Conservation (phyloP, 1,140 invertebrate genomes). For the Brachionus koreanus region DNA sequence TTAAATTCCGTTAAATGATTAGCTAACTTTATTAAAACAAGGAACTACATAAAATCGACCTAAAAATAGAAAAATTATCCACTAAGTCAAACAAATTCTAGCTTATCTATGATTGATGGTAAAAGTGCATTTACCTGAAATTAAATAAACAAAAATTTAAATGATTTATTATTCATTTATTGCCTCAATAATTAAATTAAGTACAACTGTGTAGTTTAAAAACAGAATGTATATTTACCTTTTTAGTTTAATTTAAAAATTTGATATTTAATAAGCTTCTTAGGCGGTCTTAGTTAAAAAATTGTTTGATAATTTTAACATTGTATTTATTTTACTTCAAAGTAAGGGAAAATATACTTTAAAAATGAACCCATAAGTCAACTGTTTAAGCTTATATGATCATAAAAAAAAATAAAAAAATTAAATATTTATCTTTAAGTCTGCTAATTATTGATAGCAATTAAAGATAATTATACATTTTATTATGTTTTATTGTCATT, state of each 20-base stretch:
- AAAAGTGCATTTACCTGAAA: neutral
- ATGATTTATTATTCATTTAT: constrained; percentile 11
- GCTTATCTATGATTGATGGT: neutral
- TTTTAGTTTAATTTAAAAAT: neutral
- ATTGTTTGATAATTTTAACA: neutral
- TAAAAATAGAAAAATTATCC: neutral
- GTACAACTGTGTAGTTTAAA: neutral
- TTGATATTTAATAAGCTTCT: neutral
- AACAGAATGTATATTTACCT: neutral
- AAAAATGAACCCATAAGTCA: constrained; percentile 2
- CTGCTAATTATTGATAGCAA: neutral
- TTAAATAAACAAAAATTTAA: neutral
- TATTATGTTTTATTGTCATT: constrained; percentile 8
- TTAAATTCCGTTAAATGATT: too few relatives aligned
- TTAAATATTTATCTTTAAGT: neutral
- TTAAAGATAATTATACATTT: constrained; percentile 22
- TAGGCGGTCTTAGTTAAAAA: neutral
- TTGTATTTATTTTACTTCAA: neutral
- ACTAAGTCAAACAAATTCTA: neutral
- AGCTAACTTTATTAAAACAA: neutral
- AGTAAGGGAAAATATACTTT: constrained; percentile 1
- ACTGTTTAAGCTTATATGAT: neutral
- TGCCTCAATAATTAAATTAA: neutral
- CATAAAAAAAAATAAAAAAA: neutral
- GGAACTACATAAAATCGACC: neutral